Evolutionary conservation across 2,888 invertebrate genomes (phyloP).

Genomic region (Vannuccia rotundouncinata): DNA sequence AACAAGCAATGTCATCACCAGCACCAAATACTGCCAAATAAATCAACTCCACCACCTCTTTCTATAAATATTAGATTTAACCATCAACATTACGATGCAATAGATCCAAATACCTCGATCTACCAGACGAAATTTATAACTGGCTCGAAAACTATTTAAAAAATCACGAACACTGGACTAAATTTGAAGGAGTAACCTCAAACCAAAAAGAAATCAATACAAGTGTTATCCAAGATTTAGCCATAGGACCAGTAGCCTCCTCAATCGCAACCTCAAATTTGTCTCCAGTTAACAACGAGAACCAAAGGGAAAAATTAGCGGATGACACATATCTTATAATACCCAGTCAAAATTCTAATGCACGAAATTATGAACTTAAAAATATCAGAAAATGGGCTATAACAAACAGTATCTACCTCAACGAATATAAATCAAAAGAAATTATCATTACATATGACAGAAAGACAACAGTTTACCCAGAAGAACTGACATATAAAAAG

Average conservation of each 20-base stretch:
- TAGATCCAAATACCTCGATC: too few relatives aligned
- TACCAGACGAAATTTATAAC: neutral
- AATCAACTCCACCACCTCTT: too few relatives aligned
- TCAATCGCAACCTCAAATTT: neutral
- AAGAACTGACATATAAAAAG: too few relatives aligned
- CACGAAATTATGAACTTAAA: too few relatives aligned
- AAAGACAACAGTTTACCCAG: neutral
- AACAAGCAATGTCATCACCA: too few relatives aligned
- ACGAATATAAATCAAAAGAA: neutral
- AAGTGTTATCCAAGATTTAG: neutral
- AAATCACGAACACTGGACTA: neutral
- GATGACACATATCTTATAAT: neutral
- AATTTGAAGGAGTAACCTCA: neutral
- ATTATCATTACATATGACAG: neutral
- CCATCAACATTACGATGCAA: too few relatives aligned
- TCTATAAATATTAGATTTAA: too few relatives aligned
- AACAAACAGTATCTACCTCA: neutral
- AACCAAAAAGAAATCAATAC: neutral
- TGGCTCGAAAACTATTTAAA: neutral
- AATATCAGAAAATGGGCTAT: neutral
- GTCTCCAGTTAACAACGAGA: neutral
- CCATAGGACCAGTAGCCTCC: neutral
- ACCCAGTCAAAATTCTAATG: neutral
- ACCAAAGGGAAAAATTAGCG: neutral
- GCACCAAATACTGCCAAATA: too few relatives aligned